Conservation (phyloP, 2,888 invertebrate species). For the Lithophane ornitopus region DNA sequence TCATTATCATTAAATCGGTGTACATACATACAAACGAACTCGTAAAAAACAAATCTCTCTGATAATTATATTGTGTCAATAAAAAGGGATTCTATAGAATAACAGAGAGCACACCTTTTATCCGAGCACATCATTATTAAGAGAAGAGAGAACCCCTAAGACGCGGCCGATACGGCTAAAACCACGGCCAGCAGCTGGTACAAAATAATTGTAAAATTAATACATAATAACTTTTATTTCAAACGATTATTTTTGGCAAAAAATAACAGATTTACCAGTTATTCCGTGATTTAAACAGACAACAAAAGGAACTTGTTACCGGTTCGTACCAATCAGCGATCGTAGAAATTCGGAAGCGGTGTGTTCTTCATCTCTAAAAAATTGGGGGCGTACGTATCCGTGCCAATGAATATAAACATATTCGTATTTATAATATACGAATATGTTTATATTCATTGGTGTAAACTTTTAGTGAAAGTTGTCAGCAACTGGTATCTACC, state of each 20-base stretch:
- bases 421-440: not conserved
- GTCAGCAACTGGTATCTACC: slow-evolving; percentile 63
- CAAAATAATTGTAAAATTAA: not conserved
- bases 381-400: slow-evolving; percentile 17
- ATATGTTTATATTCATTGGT: slow-evolving; percentile 51
- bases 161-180: not conserved
- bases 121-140: too few species aligned
- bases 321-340: not conserved
- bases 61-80: not conserved
- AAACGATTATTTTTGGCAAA: not conserved
- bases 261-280: too few species aligned
- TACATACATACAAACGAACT: not conserved
- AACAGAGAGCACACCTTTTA: not conserved
- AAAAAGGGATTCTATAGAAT: not conserved
- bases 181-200: not conserved
- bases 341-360: not conserved
- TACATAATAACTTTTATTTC: not conserved
- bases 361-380: slow-evolving; percentile 11
- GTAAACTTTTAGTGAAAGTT: slow-evolving; percentile 68
- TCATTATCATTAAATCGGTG: too few species aligned
- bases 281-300: not conserved
- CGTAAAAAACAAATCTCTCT: not conserved
- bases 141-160: not conserved
- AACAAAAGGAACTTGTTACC: not conserved
- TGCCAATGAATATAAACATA: not conserved